Percentiles rank a stretch among this genome's conserved stretches.
Conservation (phyloP, 2,113 vertebrate species). For the Chionis minor region DNA sequence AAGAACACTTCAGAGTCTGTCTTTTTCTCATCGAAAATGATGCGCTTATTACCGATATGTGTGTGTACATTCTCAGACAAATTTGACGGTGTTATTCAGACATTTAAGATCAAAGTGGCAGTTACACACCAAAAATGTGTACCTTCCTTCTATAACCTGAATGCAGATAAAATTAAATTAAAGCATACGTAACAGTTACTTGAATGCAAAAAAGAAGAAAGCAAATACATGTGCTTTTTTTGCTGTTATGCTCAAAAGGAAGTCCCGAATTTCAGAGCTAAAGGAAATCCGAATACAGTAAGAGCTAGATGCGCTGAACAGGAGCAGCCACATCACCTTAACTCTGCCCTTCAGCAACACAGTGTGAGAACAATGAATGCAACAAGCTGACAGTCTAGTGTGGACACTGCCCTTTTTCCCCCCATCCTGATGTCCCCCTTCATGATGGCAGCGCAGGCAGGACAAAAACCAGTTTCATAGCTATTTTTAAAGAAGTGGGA, state of each 20-base stretch:
- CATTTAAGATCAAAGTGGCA: not conserved
- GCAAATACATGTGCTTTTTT: not conserved
- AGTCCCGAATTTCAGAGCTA: not conserved
- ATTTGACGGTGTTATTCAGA: not conserved
- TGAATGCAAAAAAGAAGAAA: not conserved
- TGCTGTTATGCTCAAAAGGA: not conserved
- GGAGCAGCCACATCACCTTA: not conserved
- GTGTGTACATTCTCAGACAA: not conserved
- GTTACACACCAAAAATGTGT: rapidly evolving
- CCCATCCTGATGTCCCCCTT: not conserved
- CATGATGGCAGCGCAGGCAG: not conserved
- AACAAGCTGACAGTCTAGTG: not conserved
- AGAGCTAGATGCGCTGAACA: not conserved
- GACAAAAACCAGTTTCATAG: not conserved
- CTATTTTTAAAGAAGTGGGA: not conserved
- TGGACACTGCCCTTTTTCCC: not conserved
- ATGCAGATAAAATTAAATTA: not conserved
- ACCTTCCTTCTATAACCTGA: not conserved
- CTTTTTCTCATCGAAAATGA: not conserved
- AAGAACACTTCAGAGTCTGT: not conserved
- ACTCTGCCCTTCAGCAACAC: not conserved
- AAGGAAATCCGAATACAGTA: not conserved
- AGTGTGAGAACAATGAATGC: not conserved
- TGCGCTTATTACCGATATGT: not conserved
- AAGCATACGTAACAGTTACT: not conserved